Percentiles rank a stretch among this genome's conserved stretches.
These are phyloP conservation scores for Sula dactylatra DNA, from an alignment of 2,113 vertebrate genomes.

Conservation along the genomic window DNA sequence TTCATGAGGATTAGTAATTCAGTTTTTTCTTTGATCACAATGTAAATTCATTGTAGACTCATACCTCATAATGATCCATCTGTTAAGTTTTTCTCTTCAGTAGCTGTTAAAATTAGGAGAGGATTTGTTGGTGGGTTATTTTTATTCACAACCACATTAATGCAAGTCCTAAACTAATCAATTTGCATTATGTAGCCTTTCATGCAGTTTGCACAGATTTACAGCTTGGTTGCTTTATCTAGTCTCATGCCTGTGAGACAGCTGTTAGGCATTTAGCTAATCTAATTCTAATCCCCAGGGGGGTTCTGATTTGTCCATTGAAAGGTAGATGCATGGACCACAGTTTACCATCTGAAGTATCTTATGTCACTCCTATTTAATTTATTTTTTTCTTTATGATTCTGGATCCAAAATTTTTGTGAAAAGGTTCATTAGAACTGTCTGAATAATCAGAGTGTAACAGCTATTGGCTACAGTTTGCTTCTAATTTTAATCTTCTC, in stretches of 20 bases:
- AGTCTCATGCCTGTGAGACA: conserved; percentile 70
- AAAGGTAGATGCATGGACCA: neutral
- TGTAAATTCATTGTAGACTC: conserved; percentile 62
- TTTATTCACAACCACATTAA: conserved; percentile 75
- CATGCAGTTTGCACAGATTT: conserved; percentile 74
- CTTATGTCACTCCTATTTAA: neutral
- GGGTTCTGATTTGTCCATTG: conserved; percentile 40
- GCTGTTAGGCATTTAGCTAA: conserved; percentile 77
- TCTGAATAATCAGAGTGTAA: neutral
- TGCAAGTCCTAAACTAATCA: conserved; percentile 76
- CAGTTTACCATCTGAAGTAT: neutral
- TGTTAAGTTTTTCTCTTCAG: conserved; percentile 71
- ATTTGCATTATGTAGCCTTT: conserved; percentile 73
- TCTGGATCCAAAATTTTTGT: neutral
- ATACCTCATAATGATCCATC: conserved; percentile 69
- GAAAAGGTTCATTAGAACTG: neutral
- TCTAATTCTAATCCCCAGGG: conserved; percentile 66
- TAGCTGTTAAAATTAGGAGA: conserved; percentile 82
- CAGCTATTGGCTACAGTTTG: neutral
- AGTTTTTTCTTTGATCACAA: conserved; percentile 72
- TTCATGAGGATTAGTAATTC: conserved; percentile 73
- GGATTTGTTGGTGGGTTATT: conserved; percentile 77
- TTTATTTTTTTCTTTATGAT: neutral
- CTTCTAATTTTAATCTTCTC: conserved; percentile 34
- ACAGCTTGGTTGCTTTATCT: conserved; percentile 75